Base-by-base conservation (phyloP, 1,140 invertebrate species). In the Dinoponera quadriceps region DNA sequence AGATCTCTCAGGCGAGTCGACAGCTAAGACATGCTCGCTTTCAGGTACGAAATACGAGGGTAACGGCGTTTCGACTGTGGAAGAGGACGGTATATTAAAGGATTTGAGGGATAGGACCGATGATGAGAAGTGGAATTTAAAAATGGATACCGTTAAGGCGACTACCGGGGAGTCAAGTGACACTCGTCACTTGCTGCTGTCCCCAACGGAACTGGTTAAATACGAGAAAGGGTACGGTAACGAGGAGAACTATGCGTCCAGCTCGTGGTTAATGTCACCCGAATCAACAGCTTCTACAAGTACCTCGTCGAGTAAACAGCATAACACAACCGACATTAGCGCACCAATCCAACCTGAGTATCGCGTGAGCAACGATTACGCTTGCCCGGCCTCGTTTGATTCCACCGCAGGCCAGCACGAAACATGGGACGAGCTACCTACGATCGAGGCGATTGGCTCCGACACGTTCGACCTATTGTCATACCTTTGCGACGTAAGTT, bases 391-490 rank as follows among this genome's bases (percentile, higher is more conserved):
- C n/a, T 63, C 82, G 22, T 33, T 85, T 16, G 84, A 83, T n/a
- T 20, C 82, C 2, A 51, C n/a, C 1, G 63, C 72, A 25, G 78
- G 63, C 63, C 83, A 86, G 25, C 85, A 77, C 4, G 87, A 90
- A 18, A 78, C 73, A n/a, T 91, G 90, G 81, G 92, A 92, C 22
- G 72, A 90, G 18, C 62, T 94, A 33, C 84, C 78, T 16, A 90
- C 89, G 16, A 85, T 93, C 11, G 88, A 90, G 33, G 88, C 88
- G 0, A 90, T 82, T 22, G 89, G 83, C 27, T 84, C 87, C 9
- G 90, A 92, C 18, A 84, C 85, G 0, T 94, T 94, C 63, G 93
- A 94, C 88, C 80, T 94, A 16, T 75, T 94, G 25, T 93, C 93
- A 2, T 94, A 94, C 57, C 86, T 94, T 55, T 90, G 91, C 27